A percentile compares a stretch with the other conserved stretches of the same genome.
phyloP scores from a whole-genome alignment of 2,113 vertebrate genomes.

The Etheostoma cragini region DNA sequence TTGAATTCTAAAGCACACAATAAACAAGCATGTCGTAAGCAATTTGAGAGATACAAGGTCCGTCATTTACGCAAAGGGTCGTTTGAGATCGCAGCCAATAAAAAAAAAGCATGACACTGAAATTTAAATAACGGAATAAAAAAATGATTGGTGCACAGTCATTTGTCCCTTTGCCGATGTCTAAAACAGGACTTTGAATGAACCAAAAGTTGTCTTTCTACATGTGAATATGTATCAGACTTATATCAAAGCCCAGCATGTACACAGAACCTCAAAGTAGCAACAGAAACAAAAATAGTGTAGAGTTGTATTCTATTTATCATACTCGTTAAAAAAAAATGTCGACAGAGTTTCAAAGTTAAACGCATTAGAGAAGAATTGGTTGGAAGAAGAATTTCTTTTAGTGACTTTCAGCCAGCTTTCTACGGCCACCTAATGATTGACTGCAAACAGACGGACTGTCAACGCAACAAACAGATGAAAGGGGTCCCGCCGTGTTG shows the following conservation, averaged over 20 bases:
- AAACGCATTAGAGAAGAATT: background rate
- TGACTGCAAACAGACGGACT: constrained; percentile 53
- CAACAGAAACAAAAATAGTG: background rate
- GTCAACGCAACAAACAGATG: constrained; percentile 57
- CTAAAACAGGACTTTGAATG: background rate
- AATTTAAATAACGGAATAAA: constrained; percentile 4
- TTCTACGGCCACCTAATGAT: constrained; percentile 58
- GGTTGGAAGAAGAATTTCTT: constrained; percentile 1
- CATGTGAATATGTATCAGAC: background rate
- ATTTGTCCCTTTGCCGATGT: background rate
- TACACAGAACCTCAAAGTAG: background rate
- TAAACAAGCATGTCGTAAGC: constrained; percentile 9
- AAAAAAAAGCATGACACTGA: constrained; percentile 15
- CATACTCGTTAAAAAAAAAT: background rate
- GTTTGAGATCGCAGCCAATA: background rate
- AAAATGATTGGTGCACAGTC: no score
- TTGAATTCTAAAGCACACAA: background rate
- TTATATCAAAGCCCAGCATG: background rate
- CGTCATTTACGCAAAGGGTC: constrained; percentile 21
- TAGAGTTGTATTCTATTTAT: background rate
- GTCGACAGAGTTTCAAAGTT: background rate
- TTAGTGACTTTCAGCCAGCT: constrained; percentile 38
- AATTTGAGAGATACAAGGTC: constrained; percentile 28
- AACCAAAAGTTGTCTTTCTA: background rate
- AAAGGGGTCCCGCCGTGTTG: constrained; percentile 60